Conservation (phyloP, 1,140 invertebrate species). For the Drosophila serrata region DNA sequence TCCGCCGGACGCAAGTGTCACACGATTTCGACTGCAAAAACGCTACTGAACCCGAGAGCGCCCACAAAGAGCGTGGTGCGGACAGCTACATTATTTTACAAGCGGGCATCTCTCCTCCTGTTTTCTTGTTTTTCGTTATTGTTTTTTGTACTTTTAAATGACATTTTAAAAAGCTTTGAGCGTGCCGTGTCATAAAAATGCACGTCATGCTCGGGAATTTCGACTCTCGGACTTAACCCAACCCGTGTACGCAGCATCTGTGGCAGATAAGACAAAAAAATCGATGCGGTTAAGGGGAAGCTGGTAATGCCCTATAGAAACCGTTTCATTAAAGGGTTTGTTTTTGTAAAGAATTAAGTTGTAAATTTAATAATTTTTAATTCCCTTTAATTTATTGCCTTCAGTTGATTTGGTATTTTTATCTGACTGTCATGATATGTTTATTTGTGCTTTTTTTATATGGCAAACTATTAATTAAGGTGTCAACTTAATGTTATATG, state of each 20-base stretch:
- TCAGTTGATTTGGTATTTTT: not conserved
- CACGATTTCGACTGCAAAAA: constrained; percentile 65
- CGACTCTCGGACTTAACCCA: constrained; percentile 24
- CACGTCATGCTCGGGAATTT: constrained; percentile 67
- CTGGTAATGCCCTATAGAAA: constrained; percentile 10
- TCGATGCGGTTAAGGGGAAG: not conserved
- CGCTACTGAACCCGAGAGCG: constrained; percentile 49
- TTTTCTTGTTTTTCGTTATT: constrained; percentile 5
- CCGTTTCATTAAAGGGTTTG: not conserved
- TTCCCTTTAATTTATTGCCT: not conserved
- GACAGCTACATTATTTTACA: constrained; percentile 49
- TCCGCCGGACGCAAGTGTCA: constrained; percentile 74
- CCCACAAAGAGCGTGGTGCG: constrained; percentile 25
- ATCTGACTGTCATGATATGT: not conserved
- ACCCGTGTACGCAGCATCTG: constrained; percentile 50
- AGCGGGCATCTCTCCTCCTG: constrained; percentile 27
- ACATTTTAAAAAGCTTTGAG: constrained; percentile 59
- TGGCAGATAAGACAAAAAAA: constrained; percentile 36
- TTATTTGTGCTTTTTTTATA: not conserved
- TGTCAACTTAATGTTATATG: constrained; percentile 3
- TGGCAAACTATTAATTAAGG: constrained; percentile 12
- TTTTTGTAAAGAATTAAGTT: no score
- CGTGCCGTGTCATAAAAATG: constrained; percentile 71
- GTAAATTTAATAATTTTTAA: constrained; percentile 1
- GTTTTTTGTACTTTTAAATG: constrained; percentile 44